These are phyloP conservation scores for Lochmaea capreae DNA, from an alignment of 2,888 invertebrate genomes.

Conservation along the genomic window DNA sequence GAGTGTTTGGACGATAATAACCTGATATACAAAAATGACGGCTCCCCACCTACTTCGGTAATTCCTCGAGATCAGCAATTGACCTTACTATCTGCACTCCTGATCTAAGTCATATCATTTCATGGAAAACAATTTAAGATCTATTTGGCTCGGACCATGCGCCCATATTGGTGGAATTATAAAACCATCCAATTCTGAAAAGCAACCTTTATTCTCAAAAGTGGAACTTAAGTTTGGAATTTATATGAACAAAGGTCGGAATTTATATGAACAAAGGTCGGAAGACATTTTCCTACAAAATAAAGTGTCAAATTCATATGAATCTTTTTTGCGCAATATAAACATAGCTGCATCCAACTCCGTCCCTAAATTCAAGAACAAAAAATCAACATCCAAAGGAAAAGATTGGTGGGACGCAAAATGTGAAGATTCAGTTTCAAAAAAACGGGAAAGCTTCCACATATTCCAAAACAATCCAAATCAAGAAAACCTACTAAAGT, in stretches of 20 bases:
- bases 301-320: not conserved
- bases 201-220: too few species aligned
- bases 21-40: conserved; percentile 21
- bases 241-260: too few species aligned
- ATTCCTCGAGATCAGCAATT: conserved; percentile 4
- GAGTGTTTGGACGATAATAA: conserved; percentile 16
- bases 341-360: conserved; percentile 12
- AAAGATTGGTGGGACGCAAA: conserved; percentile 21
- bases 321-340: not conserved
- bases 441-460: conserved; percentile 1
- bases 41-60: conserved; percentile 20
- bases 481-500: conserved; percentile 2
- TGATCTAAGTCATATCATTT: not conserved
- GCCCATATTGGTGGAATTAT: too few species aligned
- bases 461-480: conserved; percentile 16
- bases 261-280: too few species aligned
- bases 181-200: too few species aligned
- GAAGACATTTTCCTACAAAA: too few species aligned
- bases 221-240: too few species aligned
- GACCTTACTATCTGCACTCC: conserved; percentile 24
- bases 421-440: conserved; percentile 12
- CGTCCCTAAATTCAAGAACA: conserved; percentile 17
- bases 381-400: conserved; percentile 12
- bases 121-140: conserved; percentile 15
- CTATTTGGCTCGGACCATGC: conserved; percentile 11